Conservation (phyloP, 2,113 vertebrate species). For the Marmota flaviventris region DNA sequence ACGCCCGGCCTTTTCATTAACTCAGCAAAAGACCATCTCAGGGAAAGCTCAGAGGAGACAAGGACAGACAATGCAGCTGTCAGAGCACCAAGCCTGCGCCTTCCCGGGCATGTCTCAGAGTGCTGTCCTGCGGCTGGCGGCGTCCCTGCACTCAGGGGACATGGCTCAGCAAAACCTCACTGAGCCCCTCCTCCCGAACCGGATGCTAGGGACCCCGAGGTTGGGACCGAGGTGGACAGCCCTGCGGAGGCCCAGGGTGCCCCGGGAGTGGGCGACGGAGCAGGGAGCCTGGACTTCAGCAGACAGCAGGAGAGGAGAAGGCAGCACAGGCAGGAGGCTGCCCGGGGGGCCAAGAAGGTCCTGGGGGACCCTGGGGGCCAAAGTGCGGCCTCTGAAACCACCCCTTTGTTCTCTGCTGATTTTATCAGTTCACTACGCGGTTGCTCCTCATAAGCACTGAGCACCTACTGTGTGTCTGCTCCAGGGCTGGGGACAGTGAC, state of each 20-base stretch:
- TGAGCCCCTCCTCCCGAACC: no score
- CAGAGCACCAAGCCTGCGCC: rapidly evolving
- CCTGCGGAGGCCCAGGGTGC: not conserved
- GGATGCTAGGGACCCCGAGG: not conserved
- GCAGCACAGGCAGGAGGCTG: not conserved
- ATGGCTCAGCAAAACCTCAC: rapidly evolving
- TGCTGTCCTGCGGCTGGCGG: rapidly evolving
- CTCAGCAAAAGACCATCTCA: not conserved
- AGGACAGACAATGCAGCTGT: not conserved
- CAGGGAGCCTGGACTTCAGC: not conserved
- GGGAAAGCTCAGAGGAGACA: not conserved
- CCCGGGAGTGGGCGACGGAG: not conserved
- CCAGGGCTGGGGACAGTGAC: rapidly evolving
- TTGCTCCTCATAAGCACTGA: rapidly evolving
- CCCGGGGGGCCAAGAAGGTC: not conserved
- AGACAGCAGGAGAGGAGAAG: not conserved
- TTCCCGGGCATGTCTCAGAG: rapidly evolving
- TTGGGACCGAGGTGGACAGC: not conserved
- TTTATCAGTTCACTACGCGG: rapidly evolving
- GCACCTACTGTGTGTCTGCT: not conserved
- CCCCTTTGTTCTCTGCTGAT: rapidly evolving
- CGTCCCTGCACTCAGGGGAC: not conserved
- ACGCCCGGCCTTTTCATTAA: not conserved
- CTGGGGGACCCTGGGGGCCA: rapidly evolving
- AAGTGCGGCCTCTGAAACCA: not conserved